Percentiles rank a stretch among this genome's conserved stretches.
Evolutionary conservation across 2,888 invertebrate genomes (phyloP).

Genomic region (Peribatodes rhomboidaria): DNA sequence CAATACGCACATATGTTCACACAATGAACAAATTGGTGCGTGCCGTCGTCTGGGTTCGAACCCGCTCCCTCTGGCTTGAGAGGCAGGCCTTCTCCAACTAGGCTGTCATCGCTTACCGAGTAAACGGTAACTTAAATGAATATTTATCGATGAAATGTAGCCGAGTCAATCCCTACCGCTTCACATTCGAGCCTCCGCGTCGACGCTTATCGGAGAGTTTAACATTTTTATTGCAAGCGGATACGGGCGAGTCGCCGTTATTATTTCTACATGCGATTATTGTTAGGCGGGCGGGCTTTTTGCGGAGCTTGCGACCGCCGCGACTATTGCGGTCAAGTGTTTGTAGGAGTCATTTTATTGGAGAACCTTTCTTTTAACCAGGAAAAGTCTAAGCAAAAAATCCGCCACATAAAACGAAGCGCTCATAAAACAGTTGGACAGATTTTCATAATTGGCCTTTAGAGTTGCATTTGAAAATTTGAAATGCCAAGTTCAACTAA

Average conservation of each 20-base stretch:
- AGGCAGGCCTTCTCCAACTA: no score
- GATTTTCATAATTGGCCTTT: no score
- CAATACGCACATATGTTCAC: no score
- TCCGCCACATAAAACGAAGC: no score
- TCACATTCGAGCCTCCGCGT: constrained; percentile 80
- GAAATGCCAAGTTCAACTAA: no score
- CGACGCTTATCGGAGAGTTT: constrained; percentile 84
- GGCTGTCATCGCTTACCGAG: no score
- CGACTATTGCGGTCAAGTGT: constrained; percentile 3
- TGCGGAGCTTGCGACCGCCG: constrained; percentile 17
- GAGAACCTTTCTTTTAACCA: background rate
- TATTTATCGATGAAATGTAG: constrained; percentile 31
- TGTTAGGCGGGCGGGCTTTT: constrained; percentile 63
- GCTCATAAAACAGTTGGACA: no score
- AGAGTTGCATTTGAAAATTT: no score
- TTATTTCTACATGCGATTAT: constrained; percentile 85
- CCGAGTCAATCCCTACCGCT: constrained; percentile 59
- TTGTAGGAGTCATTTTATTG: background rate
- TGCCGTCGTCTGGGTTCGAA: no score
- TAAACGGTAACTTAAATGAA: background rate
- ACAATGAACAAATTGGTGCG: no score
- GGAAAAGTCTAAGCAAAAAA: no score
- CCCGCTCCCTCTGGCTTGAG: no score
- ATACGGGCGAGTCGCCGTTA: constrained; percentile 82
- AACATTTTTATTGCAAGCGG: constrained; percentile 86